Percentiles rank a stretch among this genome's conserved stretches.
phyloP scores from a whole-genome alignment of 2,888 invertebrate genomes.

The Nomada lathburiana region DNA sequence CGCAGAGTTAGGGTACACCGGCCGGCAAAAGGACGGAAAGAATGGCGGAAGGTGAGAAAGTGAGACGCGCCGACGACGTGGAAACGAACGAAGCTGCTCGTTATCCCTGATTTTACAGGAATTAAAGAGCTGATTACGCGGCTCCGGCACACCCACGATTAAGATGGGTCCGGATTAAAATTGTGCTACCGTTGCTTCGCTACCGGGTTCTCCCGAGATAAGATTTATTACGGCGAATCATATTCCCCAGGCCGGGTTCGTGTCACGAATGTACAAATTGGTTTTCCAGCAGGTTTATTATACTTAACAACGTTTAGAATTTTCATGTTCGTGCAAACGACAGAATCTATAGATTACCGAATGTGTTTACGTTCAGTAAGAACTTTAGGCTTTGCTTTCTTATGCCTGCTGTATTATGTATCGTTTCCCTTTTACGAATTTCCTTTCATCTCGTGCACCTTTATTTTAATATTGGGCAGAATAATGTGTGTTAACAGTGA shows the following conservation, averaged over 20 bases:
- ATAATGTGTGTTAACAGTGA: no score
- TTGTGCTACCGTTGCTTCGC: constrained; percentile 50
- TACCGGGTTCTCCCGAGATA: constrained; percentile 47
- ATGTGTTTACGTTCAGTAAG: no score
- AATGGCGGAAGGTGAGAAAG: constrained; percentile 25
- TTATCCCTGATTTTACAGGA: constrained; percentile 76
- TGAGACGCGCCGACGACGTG: constrained; percentile 52
- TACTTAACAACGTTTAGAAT: neutral
- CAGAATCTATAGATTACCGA: no score
- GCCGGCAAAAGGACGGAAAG: constrained; percentile 57
- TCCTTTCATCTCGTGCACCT: neutral
- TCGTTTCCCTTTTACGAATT: neutral
- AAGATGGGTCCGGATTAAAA: constrained; percentile 72
- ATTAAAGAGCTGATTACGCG: constrained; percentile 76
- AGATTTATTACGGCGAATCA: constrained; percentile 52
- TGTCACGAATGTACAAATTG: neutral
- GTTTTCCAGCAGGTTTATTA: neutral
- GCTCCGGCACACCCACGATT: constrained; percentile 70
- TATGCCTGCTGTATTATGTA: no score
- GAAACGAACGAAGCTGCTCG: constrained; percentile 70
- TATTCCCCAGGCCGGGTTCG: neutral
- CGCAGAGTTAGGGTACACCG: constrained; percentile 64
- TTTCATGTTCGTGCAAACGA: no score
- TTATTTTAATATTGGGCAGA: neutral
- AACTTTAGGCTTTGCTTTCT: no score